Evolutionary conservation across 1,140 invertebrate species (phyloP), one percentile per base, ranked within the genome.

Genomic region (Charaxes varanes): DNA sequence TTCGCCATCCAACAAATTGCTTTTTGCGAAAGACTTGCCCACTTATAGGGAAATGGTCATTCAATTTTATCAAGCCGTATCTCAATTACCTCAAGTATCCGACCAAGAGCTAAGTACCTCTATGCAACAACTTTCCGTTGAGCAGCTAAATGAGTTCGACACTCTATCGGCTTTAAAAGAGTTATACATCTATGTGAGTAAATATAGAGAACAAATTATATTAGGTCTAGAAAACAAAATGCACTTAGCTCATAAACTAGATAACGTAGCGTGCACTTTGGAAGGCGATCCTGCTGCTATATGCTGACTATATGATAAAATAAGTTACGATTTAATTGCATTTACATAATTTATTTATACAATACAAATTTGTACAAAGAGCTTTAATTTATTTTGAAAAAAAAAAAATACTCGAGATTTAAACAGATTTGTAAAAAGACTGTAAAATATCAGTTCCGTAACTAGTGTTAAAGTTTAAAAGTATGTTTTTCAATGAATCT

Each of bases 21-120:
- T 97, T 11, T 97, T 97, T 85, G 96, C 95, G 42, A 97, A 97
- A 87, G 95, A 97, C 76, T 94, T 97, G 74, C 94, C 94, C 6
- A 90, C 93, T 18, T 97, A 97, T 73, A 86, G 93, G 64, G 91
- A 94, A 43, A 93, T 93, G 89, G 94, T 97, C 15, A 90, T 91
- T 41, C 89, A 92, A 46, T 97, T 96, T 85, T 97, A 97, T 79
- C 86, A 88, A 47, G 92, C 95, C 50, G 92, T 97, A 11, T 90
- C 93, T 19, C 89, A 88, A 64, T 84, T 96, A 64, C 94, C 94
- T 42, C 90, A 93, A 69, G 95, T 97, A 45, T 93, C 93, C 36
- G 95, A 97, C 77, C 94, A 97, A 78, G 94, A 97, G 81, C 90
- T 97, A 88, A 94, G 91, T 61, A 93, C 92, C 53, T 91, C 93